A percentile compares a stretch with the other conserved stretches of the same genome.
phyloP scores from a whole-genome alignment of 35 echinoderm and acorn worm species.

The Apostichopus californicus region DNA sequence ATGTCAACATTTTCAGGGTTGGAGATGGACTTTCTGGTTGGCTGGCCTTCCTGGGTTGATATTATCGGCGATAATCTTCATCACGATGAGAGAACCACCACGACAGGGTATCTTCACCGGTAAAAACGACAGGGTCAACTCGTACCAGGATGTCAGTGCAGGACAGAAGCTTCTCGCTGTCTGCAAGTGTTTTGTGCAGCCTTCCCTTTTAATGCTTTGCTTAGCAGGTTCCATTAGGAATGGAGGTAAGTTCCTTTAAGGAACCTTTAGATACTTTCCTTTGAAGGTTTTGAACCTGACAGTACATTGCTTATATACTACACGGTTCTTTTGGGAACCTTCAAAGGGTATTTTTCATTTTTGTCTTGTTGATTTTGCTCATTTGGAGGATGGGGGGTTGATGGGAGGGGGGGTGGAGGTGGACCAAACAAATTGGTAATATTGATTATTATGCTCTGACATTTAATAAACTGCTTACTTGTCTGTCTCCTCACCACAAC shows the following conservation, averaged over 20 bases:
- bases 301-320: too few relatives aligned
- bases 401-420: too few relatives aligned
- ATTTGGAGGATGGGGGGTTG: too few relatives aligned
- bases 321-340: too few relatives aligned
- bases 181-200: slow-evolving; percentile 56
- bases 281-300: too few relatives aligned
- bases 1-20: slow-evolving; percentile 49
- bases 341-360: too few relatives aligned
- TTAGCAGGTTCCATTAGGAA: slow-evolving; percentile 88
- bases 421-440: too few relatives aligned
- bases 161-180: slow-evolving; percentile 51
- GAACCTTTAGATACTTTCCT: too few relatives aligned
- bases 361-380: too few relatives aligned
- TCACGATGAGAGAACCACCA: slow-evolving; percentile 67
- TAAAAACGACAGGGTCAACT: slow-evolving; percentile 22
- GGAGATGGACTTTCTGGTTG: slow-evolving; percentile 80
- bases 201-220: slow-evolving; percentile 73
- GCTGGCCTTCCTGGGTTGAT: slow-evolving; percentile 70
- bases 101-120: slow-evolving; percentile 47
- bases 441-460: too few relatives aligned
- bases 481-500: too few relatives aligned
- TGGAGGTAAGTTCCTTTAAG: slow-evolving; percentile 53
- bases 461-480: too few relatives aligned
- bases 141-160: neutral
- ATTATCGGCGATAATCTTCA: slow-evolving; percentile 55